Conservation (phyloP, 2,797 vertebrate genomes). For the Taenioides sp. region DNA sequence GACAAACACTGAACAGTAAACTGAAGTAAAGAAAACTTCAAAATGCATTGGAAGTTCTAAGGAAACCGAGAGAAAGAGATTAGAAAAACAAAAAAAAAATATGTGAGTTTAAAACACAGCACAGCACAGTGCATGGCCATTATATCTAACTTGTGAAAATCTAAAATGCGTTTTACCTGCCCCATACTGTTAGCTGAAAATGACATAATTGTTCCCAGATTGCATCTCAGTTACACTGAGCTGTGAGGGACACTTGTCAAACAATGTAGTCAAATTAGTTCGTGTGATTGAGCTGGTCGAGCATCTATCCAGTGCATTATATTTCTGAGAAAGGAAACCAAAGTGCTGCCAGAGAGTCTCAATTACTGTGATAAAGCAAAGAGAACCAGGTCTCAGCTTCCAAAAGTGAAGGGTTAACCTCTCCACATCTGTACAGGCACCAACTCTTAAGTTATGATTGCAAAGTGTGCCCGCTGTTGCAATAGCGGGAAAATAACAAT, state of each 20-base stretch:
- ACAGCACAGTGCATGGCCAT: conserved; percentile 60
- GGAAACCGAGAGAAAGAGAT: neutral
- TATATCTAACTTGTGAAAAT: conserved; percentile 77
- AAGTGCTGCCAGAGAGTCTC: conserved; percentile 74
- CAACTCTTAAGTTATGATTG: conserved; percentile 69
- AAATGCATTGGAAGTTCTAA: neutral
- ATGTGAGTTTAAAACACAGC: conserved; percentile 51
- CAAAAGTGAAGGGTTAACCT: conserved; percentile 75
- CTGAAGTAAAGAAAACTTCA: conserved; percentile 16
- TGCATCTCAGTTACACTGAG: conserved; percentile 78
- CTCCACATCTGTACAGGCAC: conserved; percentile 64
- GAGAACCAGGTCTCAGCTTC: conserved; percentile 65
- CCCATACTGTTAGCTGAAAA: conserved; percentile 81
- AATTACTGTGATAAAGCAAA: conserved; percentile 77
- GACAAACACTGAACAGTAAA: neutral
- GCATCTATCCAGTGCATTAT: conserved; percentile 79
- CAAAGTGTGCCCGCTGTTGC: conserved; percentile 63
- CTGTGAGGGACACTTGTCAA: conserved; percentile 80
- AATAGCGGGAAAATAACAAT: conserved; percentile 59
- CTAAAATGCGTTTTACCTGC: conserved; percentile 74
- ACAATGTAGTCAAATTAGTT: conserved; percentile 84
- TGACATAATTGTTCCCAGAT: conserved; percentile 83
- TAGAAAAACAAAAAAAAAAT: neutral
- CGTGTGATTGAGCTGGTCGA: conserved; percentile 81
- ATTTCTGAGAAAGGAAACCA: conserved; percentile 79